Percentiles rank a stretch among this genome's conserved stretches.
These are phyloP conservation scores for Rhamnusium bicolor DNA, from an alignment of 2,888 invertebrate genomes.

Conservation along the genomic window DNA sequence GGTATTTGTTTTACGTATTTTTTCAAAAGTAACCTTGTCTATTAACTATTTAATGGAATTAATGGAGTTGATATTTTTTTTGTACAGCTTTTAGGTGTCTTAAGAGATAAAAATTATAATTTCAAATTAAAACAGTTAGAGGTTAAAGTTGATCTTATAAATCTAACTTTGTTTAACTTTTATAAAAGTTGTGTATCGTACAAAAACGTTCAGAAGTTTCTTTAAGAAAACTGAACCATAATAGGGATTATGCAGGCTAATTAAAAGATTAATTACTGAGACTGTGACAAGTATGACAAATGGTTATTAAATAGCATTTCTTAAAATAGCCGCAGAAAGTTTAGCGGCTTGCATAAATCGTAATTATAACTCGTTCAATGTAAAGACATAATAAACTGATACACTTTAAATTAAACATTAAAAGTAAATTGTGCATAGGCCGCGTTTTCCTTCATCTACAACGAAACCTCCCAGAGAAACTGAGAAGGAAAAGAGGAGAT, in stretches of 20 bases:
- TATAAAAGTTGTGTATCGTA: neutral
- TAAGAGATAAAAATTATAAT: neutral
- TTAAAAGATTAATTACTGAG: neutral
- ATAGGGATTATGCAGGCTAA: neutral
- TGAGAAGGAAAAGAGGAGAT: conserved; percentile 28
- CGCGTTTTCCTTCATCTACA: conserved; percentile 26
- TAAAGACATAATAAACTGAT: conserved; percentile 7
- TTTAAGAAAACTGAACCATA: neutral
- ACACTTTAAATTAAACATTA: conserved; percentile 29
- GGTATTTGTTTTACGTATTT: too few relatives aligned
- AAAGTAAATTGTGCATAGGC: conserved; percentile 18
- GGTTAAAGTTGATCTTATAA: neutral
- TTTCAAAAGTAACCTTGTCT: too few relatives aligned
- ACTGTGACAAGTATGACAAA: neutral
- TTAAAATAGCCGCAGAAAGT: neutral
- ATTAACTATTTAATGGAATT: too few relatives aligned
- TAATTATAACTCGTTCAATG: neutral
- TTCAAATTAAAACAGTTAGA: neutral
- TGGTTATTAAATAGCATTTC: neutral
- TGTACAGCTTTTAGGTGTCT: neutral
- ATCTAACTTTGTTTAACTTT: neutral
- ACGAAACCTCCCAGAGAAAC: conserved; percentile 1
- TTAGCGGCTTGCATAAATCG: conserved; percentile 11
- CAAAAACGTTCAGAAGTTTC: neutral
- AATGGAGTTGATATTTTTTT: too few relatives aligned